These are phyloP conservation scores for Falco punctatus DNA, from an alignment of 2,113 vertebrate species.

Conservation along the genomic window DNA sequence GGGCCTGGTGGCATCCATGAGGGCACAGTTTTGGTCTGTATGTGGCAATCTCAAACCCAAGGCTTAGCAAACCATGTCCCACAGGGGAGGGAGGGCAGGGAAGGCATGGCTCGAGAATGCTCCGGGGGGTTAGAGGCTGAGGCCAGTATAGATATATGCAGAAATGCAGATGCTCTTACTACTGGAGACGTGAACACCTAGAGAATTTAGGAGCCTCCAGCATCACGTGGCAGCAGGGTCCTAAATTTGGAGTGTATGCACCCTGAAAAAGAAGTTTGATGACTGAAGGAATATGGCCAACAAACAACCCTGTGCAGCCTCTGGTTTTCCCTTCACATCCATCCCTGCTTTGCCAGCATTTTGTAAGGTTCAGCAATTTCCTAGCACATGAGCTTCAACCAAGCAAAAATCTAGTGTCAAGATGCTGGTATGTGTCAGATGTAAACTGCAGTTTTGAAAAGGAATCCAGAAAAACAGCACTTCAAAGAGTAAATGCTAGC, in stretches of 20 bases:
- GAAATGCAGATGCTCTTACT: not conserved
- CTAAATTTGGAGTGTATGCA: not conserved
- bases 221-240: not conserved
- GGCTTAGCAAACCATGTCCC: not conserved
- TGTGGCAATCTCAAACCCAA: not conserved
- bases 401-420: not conserved
- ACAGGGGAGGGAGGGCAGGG: not conserved
- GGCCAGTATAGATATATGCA: not conserved
- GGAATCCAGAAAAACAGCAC: not conserved
- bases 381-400: not conserved
- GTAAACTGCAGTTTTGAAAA: not conserved
- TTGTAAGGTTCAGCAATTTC: not conserved
- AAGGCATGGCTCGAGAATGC: not conserved
- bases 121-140: not conserved
- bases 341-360: not conserved
- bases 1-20: not conserved
- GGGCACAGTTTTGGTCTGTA: not conserved
- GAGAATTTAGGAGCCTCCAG: not conserved
- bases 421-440: not conserved
- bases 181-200: not conserved
- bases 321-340: not conserved
- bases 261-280: not conserved
- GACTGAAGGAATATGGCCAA: not conserved
- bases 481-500: not conserved
- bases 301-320: not conserved